These are phyloP conservation scores for Tangara arthus DNA, from an alignment of 2,797 vertebrate genomes.

Conservation along the genomic window DNA sequence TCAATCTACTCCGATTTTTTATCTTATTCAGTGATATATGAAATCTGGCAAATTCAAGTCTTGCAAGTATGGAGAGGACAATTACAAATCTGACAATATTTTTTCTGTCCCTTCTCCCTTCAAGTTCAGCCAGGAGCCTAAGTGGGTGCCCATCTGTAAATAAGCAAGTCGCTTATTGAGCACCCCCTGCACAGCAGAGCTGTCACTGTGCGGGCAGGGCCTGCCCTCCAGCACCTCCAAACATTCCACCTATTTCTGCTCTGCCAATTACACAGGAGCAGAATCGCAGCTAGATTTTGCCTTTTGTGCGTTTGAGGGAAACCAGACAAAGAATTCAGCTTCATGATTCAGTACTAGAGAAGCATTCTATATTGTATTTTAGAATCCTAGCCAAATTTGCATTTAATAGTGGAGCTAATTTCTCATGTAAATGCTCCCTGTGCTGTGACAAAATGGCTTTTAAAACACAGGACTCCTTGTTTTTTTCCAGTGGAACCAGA, in stretches of 20 bases:
- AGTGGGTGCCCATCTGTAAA: neutral
- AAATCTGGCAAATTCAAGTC: neutral
- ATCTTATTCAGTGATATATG: neutral
- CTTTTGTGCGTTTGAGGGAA: accelerated
- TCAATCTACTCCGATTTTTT: neutral
- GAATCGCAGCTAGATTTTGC: neutral
- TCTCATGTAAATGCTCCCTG: neutral
- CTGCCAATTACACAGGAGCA: accelerated
- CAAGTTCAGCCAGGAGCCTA: neutral
- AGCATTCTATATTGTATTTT: neutral
- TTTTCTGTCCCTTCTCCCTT: neutral
- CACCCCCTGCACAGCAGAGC: neutral
- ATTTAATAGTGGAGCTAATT: neutral
- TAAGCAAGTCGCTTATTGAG: neutral
- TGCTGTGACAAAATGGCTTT: neutral
- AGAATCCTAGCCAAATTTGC: neutral
- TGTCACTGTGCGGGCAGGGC: neutral
- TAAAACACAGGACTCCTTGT: accelerated
- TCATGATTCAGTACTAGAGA: accelerated
- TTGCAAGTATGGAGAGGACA: neutral
- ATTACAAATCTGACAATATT: neutral
- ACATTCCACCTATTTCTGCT: neutral
- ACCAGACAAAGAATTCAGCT: neutral
- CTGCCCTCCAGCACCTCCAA: neutral
- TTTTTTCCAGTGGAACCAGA: neutral